Percentiles rank a stretch among this genome's conserved stretches.
These are phyloP conservation scores for Strongylocentrotus purpuratus DNA, from an alignment of 35 echinoderm and acorn worm species.

Conservation along the genomic window DNA sequence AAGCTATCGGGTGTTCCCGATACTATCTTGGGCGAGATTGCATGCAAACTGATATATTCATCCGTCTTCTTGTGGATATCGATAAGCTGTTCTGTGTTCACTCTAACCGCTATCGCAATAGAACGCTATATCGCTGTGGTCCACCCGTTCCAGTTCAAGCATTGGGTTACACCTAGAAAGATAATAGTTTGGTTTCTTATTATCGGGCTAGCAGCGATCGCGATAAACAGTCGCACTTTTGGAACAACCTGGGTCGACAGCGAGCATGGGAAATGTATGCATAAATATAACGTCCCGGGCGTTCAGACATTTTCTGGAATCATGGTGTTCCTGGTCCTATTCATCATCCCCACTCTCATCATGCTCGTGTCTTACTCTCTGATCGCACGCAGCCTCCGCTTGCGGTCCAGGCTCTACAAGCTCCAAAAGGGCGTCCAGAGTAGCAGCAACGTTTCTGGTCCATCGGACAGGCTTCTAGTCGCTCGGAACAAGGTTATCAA, in stretches of 20 bases:
- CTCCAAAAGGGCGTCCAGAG: neutral
- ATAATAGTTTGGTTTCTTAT: neutral
- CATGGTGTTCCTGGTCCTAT: neutral
- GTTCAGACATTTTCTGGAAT: constrained; percentile 9
- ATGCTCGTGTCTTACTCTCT: constrained; percentile 13
- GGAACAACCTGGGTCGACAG: neutral
- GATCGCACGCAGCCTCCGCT: neutral
- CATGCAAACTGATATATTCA: constrained; percentile 61
- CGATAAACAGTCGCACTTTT: neutral
- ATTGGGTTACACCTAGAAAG: neutral
- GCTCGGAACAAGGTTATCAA: constrained; percentile 4
- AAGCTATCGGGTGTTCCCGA: constrained; percentile 10
- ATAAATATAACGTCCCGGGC: neutral
- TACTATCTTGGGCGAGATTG: constrained; percentile 42
- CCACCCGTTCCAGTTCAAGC: constrained; percentile 48
- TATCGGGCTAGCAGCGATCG: neutral
- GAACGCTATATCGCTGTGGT: constrained; percentile 71
- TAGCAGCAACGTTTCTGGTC: neutral
- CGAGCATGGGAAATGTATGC: neutral
- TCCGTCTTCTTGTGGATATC: constrained; percentile 59
- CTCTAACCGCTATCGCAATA: constrained; percentile 59
- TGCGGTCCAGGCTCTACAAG: neutral
- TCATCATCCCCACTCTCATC: neutral
- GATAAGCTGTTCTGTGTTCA: constrained; percentile 58
- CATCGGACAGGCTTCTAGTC: neutral